phyloP scores from a whole-genome alignment of 2,797 vertebrate species.

The Melanotaenia nigrans region DNA sequence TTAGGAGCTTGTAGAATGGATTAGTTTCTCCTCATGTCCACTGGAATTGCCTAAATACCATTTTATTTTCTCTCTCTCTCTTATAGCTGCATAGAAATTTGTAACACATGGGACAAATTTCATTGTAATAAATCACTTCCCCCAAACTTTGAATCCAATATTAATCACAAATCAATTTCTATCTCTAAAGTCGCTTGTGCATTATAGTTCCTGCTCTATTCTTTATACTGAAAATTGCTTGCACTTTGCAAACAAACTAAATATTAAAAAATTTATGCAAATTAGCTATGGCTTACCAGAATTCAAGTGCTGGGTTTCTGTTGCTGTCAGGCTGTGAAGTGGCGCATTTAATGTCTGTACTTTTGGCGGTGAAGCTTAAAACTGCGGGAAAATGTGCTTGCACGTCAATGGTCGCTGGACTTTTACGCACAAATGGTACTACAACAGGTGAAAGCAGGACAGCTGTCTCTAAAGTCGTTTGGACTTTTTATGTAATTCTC shows the following conservation, averaged over 20 bases:
- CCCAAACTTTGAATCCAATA: conserved; percentile 40
- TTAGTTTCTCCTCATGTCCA: conserved; percentile 4
- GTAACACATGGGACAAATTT: conserved; percentile 6
- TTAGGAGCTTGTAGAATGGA: conserved; percentile 14
- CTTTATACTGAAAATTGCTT: not conserved
- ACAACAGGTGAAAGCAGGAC: conserved; percentile 42
- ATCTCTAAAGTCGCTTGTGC: conserved; percentile 41
- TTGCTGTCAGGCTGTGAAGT: not conserved
- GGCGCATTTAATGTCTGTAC: not conserved
- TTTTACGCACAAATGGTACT: conserved; percentile 13
- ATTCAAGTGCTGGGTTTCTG: conserved; percentile 12
- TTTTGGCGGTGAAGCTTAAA: conserved; percentile 47
- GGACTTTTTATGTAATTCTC: conserved; percentile 10
- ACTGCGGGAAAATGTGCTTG: not conserved
- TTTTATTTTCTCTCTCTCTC: not conserved
- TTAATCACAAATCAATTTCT: conserved; percentile 24
- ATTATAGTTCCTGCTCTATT: not conserved
- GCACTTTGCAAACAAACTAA: not conserved
- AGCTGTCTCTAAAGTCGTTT: conserved; percentile 20
- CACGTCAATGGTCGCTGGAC: conserved; percentile 24
- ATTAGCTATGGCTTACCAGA: conserved; percentile 40
- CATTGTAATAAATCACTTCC: conserved; percentile 37
- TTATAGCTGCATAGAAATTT: conserved; percentile 2
- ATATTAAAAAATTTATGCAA: not conserved
- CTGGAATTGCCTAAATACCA: not conserved